Evolutionary conservation across 2,113 vertebrate genomes (phyloP).

Genomic region (Lycaon pictus): DNA sequence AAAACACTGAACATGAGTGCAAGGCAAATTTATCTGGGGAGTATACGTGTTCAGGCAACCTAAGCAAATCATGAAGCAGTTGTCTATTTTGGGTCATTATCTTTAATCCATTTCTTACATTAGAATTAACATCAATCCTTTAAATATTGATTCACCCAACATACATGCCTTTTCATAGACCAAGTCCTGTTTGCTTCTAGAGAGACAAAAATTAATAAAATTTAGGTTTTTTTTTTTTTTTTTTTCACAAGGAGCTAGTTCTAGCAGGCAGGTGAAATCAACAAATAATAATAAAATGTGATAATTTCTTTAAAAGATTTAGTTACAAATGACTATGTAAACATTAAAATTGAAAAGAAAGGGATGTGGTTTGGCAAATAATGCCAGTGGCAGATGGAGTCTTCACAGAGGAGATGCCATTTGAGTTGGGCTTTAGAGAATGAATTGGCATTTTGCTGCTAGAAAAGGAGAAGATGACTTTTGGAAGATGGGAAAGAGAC

Average conservation of each 20-base stretch:
- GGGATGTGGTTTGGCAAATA: neutral
- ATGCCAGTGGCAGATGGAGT: neutral
- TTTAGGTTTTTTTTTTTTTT: neutral
- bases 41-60: neutral
- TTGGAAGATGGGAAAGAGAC: neutral
- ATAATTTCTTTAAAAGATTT: neutral
- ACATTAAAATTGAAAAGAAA: neutral
- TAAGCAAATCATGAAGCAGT: neutral
- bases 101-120: neutral
- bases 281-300: neutral
- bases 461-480: neutral
- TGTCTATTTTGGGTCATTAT: neutral
- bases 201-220: slow-evolving; percentile 25
- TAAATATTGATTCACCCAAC: neutral
- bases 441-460: neutral
- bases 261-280: neutral
- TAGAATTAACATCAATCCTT: neutral
- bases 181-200: neutral
- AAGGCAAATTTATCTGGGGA: neutral
- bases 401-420: neutral
- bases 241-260: neutral
- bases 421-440: neutral
- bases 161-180: neutral
- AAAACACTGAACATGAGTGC: neutral
- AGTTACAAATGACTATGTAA: neutral